Percentiles rank a stretch among this genome's conserved stretches.
These are phyloP conservation scores for Caenorhabditis sp. DNA, from an alignment of 2,888 invertebrate species.

Conservation along the genomic window DNA sequence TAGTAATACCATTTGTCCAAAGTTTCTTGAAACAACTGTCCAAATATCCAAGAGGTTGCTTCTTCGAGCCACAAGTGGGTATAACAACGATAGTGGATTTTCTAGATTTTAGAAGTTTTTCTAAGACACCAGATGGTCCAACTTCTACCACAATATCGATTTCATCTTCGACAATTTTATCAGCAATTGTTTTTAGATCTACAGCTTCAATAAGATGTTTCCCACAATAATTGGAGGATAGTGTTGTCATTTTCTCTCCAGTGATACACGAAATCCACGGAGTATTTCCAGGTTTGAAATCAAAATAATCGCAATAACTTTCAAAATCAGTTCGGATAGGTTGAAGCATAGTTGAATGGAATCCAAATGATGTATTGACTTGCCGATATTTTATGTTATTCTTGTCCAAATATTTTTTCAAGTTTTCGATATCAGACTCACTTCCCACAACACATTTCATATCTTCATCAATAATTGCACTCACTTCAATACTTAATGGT, in stretches of 20 bases:
- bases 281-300: conserved; percentile 13
- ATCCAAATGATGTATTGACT: conserved; percentile 56
- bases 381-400: conserved; percentile 36
- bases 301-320: conserved; percentile 2
- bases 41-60: conserved; percentile 22
- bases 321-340: conserved; percentile 48
- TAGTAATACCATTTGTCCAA: conserved; percentile 48
- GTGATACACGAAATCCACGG: conserved; percentile 60
- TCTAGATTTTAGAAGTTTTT: conserved; percentile 41
- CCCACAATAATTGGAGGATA: conserved; percentile 43
- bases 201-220: conserved; percentile 56
- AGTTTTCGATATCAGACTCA: conserved; percentile 8
- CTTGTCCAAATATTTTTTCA: conserved; percentile 3
- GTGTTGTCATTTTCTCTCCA: conserved; percentile 31
- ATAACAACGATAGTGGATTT: conserved; percentile 30
- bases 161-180: conserved; percentile 31
- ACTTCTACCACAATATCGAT: conserved; percentile 58
- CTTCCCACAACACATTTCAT: conserved; percentile 51
- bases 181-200: conserved; percentile 48
- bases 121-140: conserved; percentile 62
- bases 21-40: conserved; percentile 38
- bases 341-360: conserved; percentile 61
- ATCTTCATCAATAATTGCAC: conserved; percentile 47
- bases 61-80: conserved; percentile 41
- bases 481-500: conserved; percentile 51